A percentile compares a stretch with the other conserved stretches of the same genome.
Evolutionary conservation across 2,113 vertebrate genomes (phyloP).

Genomic region (Ia io): DNA sequence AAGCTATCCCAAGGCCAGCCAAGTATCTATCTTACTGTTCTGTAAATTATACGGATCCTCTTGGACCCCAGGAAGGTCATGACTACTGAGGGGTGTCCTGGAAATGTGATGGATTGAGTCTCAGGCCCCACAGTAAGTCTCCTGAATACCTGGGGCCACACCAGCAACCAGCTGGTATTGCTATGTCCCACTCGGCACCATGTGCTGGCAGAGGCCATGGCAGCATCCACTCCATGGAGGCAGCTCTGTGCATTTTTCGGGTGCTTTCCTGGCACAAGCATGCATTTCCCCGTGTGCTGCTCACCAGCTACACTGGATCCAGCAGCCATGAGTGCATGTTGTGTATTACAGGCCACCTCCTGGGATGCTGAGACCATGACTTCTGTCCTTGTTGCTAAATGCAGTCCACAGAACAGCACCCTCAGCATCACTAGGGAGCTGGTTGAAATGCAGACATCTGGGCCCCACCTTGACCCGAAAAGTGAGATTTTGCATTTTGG

Average conservation of each 20-base stretch:
- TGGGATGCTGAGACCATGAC: accelerated
- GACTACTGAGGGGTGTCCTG: background rate
- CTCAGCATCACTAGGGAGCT: background rate
- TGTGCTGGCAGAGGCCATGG: accelerated
- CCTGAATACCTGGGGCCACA: background rate
- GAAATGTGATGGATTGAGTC: no score
- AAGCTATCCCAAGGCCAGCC: background rate
- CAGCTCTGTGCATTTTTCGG: background rate
- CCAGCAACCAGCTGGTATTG: no score
- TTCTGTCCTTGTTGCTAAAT: background rate
- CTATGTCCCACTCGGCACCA: accelerated
- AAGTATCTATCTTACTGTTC: background rate
- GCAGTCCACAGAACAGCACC: background rate
- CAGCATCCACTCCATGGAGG: accelerated
- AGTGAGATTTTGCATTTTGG: background rate
- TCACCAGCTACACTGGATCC: no score
- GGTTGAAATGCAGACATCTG: background rate
- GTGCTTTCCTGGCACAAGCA: background rate
- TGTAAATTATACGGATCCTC: background rate
- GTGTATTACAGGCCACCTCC: background rate
- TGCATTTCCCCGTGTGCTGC: no score
- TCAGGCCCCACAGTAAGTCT: background rate
- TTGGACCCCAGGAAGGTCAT: background rate
- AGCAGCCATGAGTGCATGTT: no score
- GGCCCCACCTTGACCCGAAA: no score